These are phyloP conservation scores for Peromyscus aztecus DNA, from an alignment of 2,797 vertebrate species.

Conservation along the genomic window DNA sequence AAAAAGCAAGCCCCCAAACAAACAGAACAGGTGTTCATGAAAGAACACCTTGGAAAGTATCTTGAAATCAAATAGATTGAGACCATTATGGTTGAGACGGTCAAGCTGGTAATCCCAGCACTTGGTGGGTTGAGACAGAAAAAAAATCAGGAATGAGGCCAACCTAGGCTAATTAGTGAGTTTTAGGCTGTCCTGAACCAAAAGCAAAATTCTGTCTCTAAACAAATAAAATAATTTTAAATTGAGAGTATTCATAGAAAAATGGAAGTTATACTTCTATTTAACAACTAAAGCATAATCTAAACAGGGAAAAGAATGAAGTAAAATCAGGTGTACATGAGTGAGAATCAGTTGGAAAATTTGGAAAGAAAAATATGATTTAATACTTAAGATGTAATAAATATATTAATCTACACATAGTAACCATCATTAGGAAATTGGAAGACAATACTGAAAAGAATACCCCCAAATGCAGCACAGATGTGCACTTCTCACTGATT, in stretches of 20 bases:
- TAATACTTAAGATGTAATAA: conserved; percentile 15
- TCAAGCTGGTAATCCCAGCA: not conserved
- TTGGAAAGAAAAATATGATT: not conserved
- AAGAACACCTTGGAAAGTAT: not conserved
- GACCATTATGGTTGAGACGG: not conserved
- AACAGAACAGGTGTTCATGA: not conserved
- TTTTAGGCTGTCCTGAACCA: not conserved
- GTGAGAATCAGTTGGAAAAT: not conserved
- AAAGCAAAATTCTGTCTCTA: not conserved
- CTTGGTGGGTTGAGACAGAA: not conserved
- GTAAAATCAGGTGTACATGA: not conserved
- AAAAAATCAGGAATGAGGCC: not conserved
- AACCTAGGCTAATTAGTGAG: not conserved
- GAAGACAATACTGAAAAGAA: not conserved
- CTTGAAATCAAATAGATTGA: not conserved
- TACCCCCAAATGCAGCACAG: not conserved
- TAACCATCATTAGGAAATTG: not conserved
- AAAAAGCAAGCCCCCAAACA: not conserved
- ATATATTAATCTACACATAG: not conserved
- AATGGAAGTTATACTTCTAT: not conserved
- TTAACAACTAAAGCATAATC: not conserved
- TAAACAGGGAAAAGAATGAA: not conserved
- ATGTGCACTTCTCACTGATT: not conserved
- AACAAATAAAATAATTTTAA: not conserved
- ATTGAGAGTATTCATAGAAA: not conserved